Evolutionary conservation across 2,888 invertebrate species (phyloP), one percentile per base, ranked within the genome.

Genomic region (Dendrolimus houi): DNA sequence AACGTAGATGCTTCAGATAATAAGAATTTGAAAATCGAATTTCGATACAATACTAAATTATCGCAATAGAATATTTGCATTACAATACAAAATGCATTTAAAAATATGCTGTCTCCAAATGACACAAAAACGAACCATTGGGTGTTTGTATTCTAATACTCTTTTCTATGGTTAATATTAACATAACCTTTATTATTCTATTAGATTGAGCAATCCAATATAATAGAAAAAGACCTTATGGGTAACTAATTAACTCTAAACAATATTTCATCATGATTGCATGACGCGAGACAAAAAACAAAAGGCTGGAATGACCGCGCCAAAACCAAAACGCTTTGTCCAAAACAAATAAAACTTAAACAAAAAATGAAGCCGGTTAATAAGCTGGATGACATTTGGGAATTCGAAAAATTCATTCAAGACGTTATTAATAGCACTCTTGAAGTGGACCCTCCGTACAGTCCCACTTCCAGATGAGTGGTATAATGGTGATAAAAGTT

Each of bases 301-400:
- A 87, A 82, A 82, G 83, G 80, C 82, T 81, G 79, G 81, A 81
- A 83, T 83, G 85, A 85, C 86, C 89, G 85, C 87, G 88, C 89
- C 88, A 90, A 90, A 88, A 88, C 84, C 83, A 82, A 88, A 88
- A 86, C 81, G 83, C 71, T 79, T 74, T 71, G 75, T 77, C 81
- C 83, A 86, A 88, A 88, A 85, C 86, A 86, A 89, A 87, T 80
- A 86, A 88, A 83, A 86, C 67, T 73, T 71, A 77, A 84, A 87
- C 84, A 89, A 89, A 87, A 88, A 90, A 87, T 85, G 83, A 84
- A 78, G 84, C 71, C 85, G 77, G 88, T 89, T 90, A 90, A 89
- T 90, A 88, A 90, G 88, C 87, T 87, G 87, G 87, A 89, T 89
- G 89, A 89, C 89, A 89, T 88, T 89, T 87, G 77, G 85, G 89